These are phyloP conservation scores for Thamnophis sirtalis DNA, from an alignment of 2,113 vertebrate genomes.

Conservation along the genomic window DNA sequence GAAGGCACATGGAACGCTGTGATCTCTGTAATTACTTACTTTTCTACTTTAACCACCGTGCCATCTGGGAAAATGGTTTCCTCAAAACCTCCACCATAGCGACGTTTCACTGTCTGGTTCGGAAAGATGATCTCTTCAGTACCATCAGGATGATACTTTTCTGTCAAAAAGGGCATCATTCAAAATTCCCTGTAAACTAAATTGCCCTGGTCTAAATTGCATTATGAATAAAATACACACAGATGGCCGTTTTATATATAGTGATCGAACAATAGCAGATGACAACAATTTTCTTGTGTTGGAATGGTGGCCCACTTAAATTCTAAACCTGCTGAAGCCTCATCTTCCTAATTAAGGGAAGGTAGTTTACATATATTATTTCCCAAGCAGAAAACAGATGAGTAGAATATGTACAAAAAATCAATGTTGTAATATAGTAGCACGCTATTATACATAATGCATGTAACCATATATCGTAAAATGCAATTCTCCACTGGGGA, in stretches of 20 bases:
- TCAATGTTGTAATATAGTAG: background rate
- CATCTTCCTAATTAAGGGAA: background rate
- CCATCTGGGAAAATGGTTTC: constrained; percentile 74
- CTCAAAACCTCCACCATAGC: constrained; percentile 60
- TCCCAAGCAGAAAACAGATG: background rate
- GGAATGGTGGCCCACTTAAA: background rate
- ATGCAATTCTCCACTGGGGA: background rate
- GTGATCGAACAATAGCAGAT: background rate
- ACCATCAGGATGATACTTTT: constrained; percentile 71
- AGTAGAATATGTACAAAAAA: background rate
- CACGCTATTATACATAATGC: background rate
- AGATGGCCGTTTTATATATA: background rate
- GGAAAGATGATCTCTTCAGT: constrained; percentile 74
- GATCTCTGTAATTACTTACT: constrained; percentile 46
- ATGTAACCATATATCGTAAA: background rate
- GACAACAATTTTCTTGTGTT: background rate
- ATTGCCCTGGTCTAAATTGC: background rate
- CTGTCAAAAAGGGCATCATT: constrained; percentile 48
- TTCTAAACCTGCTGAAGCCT: background rate
- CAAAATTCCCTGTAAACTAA: background rate
- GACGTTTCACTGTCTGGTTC: constrained; percentile 66
- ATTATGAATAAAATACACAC: background rate
- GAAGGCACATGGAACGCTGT: too few relatives aligned
- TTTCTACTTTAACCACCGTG: constrained; percentile 67
- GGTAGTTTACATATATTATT: background rate